These are phyloP conservation scores for Dromius quadrimaculatus DNA, from an alignment of 2,888 invertebrate genomes.

Conservation along the genomic window DNA sequence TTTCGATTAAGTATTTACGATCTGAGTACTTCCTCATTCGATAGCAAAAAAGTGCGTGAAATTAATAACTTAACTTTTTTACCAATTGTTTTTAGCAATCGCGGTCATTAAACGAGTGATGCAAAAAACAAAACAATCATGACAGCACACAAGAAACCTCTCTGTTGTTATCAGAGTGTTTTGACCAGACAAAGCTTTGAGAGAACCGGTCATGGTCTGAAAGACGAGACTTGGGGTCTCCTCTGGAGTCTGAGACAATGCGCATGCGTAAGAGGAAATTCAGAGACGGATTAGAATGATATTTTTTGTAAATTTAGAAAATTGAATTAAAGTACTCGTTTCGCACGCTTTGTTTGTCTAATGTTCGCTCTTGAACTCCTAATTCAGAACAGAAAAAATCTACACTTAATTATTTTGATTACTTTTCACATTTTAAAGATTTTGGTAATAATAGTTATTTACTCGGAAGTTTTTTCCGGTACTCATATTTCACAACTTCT, in stretches of 20 bases:
- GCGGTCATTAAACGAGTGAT: conserved; percentile 11
- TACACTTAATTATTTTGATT: conserved; percentile 34
- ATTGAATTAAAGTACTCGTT: not conserved
- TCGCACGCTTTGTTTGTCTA: conserved; percentile 11
- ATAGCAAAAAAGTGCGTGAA: not conserved
- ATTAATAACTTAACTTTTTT: conserved; percentile 5
- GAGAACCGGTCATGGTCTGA: conserved; percentile 48
- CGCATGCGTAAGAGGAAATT: conserved; percentile 1
- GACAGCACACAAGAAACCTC: not conserved
- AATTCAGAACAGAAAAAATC: conserved; percentile 29
- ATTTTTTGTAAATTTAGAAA: conserved; percentile 17
- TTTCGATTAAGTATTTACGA: too few relatives aligned
- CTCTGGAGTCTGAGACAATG: conserved; percentile 24
- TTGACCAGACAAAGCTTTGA: conserved; percentile 46
- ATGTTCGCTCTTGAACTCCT: conserved; percentile 49
- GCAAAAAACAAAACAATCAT: not conserved
- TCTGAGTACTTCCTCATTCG: not conserved
- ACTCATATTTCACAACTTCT: conserved; percentile 1
- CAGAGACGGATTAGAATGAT: conserved; percentile 19
- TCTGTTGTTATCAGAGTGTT: conserved; percentile 10
- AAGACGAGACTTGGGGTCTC: conserved; percentile 48
- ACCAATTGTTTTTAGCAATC: conserved; percentile 1
- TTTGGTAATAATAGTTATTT: conserved; percentile 37
- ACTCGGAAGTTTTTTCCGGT: conserved; percentile 29
- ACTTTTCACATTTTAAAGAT: conserved; percentile 39